phyloP scores from a whole-genome alignment of 2,888 invertebrate species.

The Phymatocera aterrima region DNA sequence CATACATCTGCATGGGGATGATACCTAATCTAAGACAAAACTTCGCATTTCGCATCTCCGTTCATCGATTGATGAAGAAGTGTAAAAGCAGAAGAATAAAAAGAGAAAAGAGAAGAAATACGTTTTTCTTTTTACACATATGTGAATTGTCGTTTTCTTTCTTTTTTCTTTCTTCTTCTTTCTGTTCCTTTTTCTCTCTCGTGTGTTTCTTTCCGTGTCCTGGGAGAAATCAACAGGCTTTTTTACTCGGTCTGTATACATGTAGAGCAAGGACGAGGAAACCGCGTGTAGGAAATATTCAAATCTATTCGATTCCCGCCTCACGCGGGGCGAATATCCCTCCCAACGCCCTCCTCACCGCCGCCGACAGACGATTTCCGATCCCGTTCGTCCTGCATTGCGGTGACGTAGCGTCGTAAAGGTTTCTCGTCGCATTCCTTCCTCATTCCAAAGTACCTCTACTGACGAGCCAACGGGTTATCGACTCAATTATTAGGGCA shows the following conservation, averaged over 20 bases:
- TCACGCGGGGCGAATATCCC: not conserved
- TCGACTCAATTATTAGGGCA: conserved; percentile 37
- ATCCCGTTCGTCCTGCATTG: conserved; percentile 13
- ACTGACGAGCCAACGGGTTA: conserved; percentile 2
- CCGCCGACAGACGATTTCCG: not conserved
- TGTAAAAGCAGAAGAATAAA: conserved; percentile 29
- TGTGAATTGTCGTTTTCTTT: not conserved
- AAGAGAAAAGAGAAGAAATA: conserved; percentile 39
- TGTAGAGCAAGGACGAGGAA: not conserved
- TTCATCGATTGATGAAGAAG: no score
- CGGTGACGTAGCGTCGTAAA: not conserved
- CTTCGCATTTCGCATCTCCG: no score
- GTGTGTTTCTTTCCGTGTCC: not conserved
- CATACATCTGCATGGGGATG: no score
- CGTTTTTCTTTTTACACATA: not conserved
- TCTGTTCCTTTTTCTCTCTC: not conserved
- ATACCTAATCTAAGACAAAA: no score
- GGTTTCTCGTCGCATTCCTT: no score
- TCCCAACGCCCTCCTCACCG: not conserved
- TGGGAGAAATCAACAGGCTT: conserved; percentile 37
- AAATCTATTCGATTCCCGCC: conserved; percentile 24
- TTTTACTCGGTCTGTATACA: not conserved
- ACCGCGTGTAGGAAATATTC: conserved; percentile 9
- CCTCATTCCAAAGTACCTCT: no score
- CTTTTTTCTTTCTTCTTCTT: not conserved